Evolutionary conservation across 1,140 invertebrate genomes (phyloP).

Genomic region (Leptoteleia sp.): DNA sequence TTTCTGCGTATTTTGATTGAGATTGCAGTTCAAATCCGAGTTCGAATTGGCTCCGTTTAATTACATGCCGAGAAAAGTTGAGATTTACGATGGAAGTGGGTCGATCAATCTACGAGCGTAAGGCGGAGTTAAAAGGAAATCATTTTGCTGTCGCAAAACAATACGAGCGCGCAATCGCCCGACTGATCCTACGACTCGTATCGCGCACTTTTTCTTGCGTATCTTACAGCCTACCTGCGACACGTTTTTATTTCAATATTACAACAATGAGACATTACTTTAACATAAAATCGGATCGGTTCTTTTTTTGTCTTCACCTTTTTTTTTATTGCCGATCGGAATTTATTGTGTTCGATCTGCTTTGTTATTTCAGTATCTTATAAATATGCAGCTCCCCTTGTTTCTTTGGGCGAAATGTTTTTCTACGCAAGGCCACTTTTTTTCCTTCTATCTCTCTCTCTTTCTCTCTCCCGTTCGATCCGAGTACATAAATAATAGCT

Average conservation of each 20-base stretch:
- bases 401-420: constrained; percentile 41
- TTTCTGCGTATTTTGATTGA: too few relatives aligned
- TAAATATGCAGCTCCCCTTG: constrained; percentile 44
- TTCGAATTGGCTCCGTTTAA: too few relatives aligned
- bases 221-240: constrained; percentile 56
- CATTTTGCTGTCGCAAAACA: constrained; percentile 65
- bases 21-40: too few relatives aligned
- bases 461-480: constrained; percentile 11
- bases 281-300: constrained; percentile 38
- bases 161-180: constrained; percentile 48
- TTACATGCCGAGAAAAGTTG: too few relatives aligned
- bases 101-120: constrained; percentile 45
- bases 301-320: too few relatives aligned
- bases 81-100: too few relatives aligned
- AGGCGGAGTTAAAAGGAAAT: constrained; percentile 55
- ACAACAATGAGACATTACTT: constrained; percentile 58
- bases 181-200: constrained; percentile 52
- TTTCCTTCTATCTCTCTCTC: too few relatives aligned
- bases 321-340: constrained; percentile 37
- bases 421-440: constrained; percentile 22
- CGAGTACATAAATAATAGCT: constrained; percentile 42
- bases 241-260: constrained; percentile 56
- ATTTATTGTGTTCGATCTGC: constrained; percentile 31
- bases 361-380: constrained; percentile 51
- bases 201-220: constrained; percentile 46